These are phyloP conservation scores for Nephrotoma flavescens DNA, from an alignment of 2,888 invertebrate genomes.

Conservation along the genomic window DNA sequence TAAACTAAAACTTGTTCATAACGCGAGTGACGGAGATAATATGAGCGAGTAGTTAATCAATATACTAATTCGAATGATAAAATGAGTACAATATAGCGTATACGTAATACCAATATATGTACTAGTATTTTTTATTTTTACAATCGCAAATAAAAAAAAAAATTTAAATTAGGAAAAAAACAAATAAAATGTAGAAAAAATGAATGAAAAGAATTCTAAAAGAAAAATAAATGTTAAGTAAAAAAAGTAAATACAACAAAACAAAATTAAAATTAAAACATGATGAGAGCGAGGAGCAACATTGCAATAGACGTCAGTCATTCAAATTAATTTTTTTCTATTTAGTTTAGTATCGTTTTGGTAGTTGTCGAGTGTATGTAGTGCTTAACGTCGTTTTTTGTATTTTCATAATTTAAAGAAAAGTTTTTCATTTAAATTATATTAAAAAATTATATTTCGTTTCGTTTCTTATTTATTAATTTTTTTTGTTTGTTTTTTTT, in stretches of 20 bases:
- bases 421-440: neutral
- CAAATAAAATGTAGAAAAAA: neutral
- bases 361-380: slow-evolving; percentile 27
- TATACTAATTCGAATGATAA: neutral
- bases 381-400: slow-evolving; percentile 9
- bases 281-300: slow-evolving; percentile 3
- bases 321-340: neutral
- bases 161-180: neutral
- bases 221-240: neutral
- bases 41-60: neutral
- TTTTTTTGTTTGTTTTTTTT: neutral
- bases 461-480: neutral
- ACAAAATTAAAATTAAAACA: neutral
- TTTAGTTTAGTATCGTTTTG: slow-evolving; percentile 26
- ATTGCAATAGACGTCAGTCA: slow-evolving; percentile 3
- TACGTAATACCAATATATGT: neutral
- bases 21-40: neutral
- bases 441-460: neutral
- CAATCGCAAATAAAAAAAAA: neutral
- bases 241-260: neutral
- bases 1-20: neutral
- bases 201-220: neutral
- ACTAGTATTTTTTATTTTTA: neutral
- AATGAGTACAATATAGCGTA: neutral
- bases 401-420: neutral